Base-by-base conservation (phyloP, 2,888 invertebrate genomes). In the Harpalus rufipes region DNA sequence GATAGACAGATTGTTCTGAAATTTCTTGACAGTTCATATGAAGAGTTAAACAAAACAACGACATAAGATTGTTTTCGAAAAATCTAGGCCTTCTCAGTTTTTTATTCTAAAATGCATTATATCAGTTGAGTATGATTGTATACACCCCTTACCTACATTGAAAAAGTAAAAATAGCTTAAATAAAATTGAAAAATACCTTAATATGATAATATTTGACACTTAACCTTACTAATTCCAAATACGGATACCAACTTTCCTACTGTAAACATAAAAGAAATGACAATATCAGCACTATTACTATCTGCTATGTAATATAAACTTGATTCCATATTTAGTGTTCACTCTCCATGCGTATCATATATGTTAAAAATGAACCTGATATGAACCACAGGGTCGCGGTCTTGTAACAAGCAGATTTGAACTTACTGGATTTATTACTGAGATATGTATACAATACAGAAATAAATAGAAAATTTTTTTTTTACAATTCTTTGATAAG, bases 301-400 rank as follows among this genome's bases (percentile, higher is more conserved):
- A 63, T 63, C 63, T 21, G 12, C 16, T 21, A 4, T 12, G n/a
- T 4, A 16, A 12, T n/a, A 56, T n/a, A 56, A 8, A 59, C 16
- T 59, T 18, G 16, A 63, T 8, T 25, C 25, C 25, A 21, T 63
- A 61, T 63, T 8, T 63, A 63, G 63, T 63, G 32, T 6, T 32
- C 5, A 32, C 6, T 25, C 12, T 21, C 8, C 25, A 63, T 21
- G 61, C 21, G 61, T 12, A 63, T 63, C 25, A 21, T 63, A 12
- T 63, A 12, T 8, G 25, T 25, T 12, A 63, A 12, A 5, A 63
- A 21, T 63, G 21, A 63, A 14, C n/a, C 68, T 32, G 68, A 39
- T 68, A 68, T 14, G 39, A 32, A 32, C 12, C 10, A 32, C 68
- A 68, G 68, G 68, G 68, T 68, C 68, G 16, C 7, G 14, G 41